phyloP scores from a whole-genome alignment of 1,140 invertebrate genomes.

The Camponotus pennsylvanicus region DNA sequence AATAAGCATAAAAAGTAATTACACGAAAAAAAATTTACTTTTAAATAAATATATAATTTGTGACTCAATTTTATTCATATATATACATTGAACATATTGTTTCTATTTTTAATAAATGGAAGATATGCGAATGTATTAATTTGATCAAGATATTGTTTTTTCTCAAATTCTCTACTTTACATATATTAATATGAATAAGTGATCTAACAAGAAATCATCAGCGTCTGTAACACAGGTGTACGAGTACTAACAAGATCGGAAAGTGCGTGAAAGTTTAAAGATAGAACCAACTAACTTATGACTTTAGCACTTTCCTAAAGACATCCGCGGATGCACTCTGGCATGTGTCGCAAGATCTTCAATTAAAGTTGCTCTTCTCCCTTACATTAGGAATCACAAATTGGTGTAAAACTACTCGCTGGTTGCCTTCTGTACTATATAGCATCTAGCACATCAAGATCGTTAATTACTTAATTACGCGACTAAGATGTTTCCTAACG shows the following conservation, averaged over 20 bases:
- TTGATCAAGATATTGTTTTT: not conserved
- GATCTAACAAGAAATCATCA: not conserved
- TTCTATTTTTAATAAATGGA: not conserved
- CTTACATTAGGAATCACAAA: constrained; percentile 71
- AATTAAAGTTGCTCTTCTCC: constrained; percentile 70
- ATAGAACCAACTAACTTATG: constrained; percentile 46
- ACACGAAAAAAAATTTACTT: not conserved
- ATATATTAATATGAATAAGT: not conserved
- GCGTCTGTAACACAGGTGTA: not conserved
- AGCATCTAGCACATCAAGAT: constrained; percentile 61
- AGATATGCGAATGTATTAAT: not conserved
- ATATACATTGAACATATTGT: not conserved
- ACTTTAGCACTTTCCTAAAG: constrained; percentile 72
- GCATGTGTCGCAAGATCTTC: constrained; percentile 65
- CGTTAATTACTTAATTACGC: constrained; percentile 78
- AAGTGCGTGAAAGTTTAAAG: constrained; percentile 14
- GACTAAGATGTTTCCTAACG: constrained; percentile 29
- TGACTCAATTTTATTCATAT: not conserved
- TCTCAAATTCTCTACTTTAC: not conserved
- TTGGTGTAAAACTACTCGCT: constrained; percentile 71
- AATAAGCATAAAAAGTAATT: not conserved
- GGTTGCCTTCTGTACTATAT: constrained; percentile 59
- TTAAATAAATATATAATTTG: constrained; percentile 4
- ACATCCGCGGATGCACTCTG: constrained; percentile 62
- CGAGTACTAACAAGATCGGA: not conserved